These are phyloP conservation scores for Miichthys miiuy DNA, from an alignment of 2,797 vertebrate genomes.

Conservation along the genomic window DNA sequence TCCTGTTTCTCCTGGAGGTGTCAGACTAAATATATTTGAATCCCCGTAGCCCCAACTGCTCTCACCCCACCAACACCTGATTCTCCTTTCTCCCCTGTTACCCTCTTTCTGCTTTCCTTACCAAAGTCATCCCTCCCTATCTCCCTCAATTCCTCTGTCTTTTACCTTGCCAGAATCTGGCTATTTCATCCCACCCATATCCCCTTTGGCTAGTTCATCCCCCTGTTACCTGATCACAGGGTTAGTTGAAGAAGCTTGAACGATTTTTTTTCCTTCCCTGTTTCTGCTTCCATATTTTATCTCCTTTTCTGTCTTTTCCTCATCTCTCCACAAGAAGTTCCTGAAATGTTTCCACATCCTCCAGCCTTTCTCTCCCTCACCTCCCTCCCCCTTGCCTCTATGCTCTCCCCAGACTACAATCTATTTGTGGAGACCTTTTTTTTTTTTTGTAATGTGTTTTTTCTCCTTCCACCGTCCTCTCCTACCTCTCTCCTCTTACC, in stretches of 20 bases:
- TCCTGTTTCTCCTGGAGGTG: constrained; percentile 37
- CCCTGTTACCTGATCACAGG: background rate
- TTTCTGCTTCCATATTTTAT: constrained; percentile 29
- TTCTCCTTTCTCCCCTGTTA: background rate
- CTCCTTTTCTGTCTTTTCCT: constrained; percentile 16
- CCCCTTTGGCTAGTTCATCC: constrained; percentile 51
- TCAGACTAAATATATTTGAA: constrained; percentile 52
- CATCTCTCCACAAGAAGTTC: constrained; percentile 1
- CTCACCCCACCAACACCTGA: constrained; percentile 32
- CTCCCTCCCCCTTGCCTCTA: background rate
- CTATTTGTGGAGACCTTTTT: constrained; percentile 32
- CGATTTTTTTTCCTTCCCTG: background rate
- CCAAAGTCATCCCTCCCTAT: background rate
- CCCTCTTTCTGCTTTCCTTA: background rate
- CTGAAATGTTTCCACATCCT: constrained; percentile 41
- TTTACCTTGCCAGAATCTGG: constrained; percentile 47
- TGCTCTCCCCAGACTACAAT: background rate
- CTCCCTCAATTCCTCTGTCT: background rate
- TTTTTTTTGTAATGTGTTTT: constrained; percentile 1
- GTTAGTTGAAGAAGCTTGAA: constrained; percentile 26
- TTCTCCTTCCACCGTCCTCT: background rate
- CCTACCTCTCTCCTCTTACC: constrained; percentile 58
- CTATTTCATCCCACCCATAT: constrained; percentile 34
- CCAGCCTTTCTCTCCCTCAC: background rate
- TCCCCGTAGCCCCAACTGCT: constrained; percentile 21